Conservation (phyloP, 2,888 invertebrate species). For the Drosophila suboccidentalis region DNA sequence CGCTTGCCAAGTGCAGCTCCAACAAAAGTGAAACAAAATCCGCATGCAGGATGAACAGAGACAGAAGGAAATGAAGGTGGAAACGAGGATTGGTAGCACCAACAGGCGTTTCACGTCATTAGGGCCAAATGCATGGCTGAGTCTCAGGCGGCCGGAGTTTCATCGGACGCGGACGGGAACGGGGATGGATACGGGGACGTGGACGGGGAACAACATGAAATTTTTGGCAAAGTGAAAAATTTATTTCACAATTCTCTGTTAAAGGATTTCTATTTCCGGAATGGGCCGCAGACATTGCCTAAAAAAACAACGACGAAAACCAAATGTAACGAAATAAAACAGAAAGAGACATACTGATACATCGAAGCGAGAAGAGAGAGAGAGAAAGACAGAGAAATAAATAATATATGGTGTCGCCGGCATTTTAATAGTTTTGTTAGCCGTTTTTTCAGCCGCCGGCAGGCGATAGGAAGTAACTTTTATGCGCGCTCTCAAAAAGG, state of each 20-base stretch:
- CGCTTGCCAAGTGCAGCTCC: constrained; percentile 53
- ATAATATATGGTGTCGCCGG: constrained; percentile 78
- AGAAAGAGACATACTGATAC: constrained; percentile 17
- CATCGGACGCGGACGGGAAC: no score
- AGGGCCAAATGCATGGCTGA: constrained; percentile 70
- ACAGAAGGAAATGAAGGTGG: constrained; percentile 6
- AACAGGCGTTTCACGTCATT: constrained; percentile 72
- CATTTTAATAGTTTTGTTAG: constrained; percentile 81
- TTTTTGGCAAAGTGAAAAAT: constrained; percentile 74
- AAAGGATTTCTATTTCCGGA: constrained; percentile 79
- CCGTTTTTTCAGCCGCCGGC: constrained; percentile 49
- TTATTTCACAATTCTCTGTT: constrained; percentile 74
- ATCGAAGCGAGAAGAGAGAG: not conserved
- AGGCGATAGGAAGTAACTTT: constrained; percentile 74
- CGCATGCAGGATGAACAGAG: constrained; percentile 3
- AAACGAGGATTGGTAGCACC: constrained; percentile 6
- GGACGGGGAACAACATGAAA: constrained; percentile 47
- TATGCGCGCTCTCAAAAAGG: constrained; percentile 68
- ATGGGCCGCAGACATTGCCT: constrained; percentile 56
- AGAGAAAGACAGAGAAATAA: constrained; percentile 12
- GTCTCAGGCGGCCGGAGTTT: no score
- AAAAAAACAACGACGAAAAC: constrained; percentile 26
- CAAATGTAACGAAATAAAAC: constrained; percentile 50
- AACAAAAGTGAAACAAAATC: constrained; percentile 52
- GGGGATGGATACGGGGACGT: no score